These are phyloP conservation scores for Meteorus cinctellus DNA, from an alignment of 2,888 invertebrate genomes.

Conservation along the genomic window DNA sequence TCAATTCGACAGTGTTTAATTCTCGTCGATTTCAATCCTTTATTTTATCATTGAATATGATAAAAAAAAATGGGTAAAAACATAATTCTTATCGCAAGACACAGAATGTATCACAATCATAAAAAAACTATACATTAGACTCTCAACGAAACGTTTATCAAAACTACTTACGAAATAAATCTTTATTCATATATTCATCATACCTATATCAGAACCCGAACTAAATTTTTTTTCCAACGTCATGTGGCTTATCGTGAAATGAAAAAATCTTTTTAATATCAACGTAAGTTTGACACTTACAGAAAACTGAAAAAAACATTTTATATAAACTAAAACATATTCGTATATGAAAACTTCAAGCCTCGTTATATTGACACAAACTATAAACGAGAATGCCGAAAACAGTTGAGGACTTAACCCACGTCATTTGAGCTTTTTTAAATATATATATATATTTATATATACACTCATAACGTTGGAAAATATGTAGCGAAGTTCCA, in stretches of 20 bases:
- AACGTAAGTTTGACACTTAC: no score
- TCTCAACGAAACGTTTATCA: conserved; percentile 5
- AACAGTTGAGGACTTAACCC: neutral
- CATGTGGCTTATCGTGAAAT: neutral
- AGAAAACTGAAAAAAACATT: no score
- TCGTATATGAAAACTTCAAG: neutral
- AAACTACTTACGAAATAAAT: conserved; percentile 18
- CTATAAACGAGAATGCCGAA: neutral
- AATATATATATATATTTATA: conserved; percentile 16
- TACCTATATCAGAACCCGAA: neutral
- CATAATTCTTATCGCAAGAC: no score
- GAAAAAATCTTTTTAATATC: no score
- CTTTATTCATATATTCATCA: neutral
- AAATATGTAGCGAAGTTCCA: conserved; percentile 36
- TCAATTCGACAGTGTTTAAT: no score
- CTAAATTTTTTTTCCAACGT: conserved; percentile 3
- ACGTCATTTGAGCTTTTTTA: neutral
- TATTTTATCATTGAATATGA: no score
- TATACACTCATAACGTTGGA: conserved; percentile 11
- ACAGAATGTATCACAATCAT: no score
- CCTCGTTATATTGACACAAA: neutral
- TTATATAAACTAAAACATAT: no score
- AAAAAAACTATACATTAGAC: neutral
- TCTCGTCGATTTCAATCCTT: no score
- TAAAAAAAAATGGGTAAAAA: no score